Evolutionary conservation across 2,797 vertebrate genomes (phyloP), one percentile per base, ranked within the genome.

Genomic region (Danio choprae): DNA sequence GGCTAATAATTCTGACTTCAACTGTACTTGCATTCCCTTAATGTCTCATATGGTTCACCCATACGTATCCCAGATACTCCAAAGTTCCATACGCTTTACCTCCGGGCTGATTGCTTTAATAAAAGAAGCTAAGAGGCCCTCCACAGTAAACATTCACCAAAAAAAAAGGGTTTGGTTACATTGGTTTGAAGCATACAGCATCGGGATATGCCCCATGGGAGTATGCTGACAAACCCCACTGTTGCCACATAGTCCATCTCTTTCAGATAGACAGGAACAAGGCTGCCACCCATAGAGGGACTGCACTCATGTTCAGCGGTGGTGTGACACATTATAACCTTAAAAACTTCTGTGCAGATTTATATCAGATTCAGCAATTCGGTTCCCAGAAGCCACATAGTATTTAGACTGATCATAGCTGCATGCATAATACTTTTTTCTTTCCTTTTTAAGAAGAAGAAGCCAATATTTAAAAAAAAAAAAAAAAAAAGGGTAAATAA

Each of bases 231-330:
- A 80, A 73, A 73, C 41, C 77, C 60, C 59, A 72, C 46, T 46
- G 69, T 16, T 36, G 69, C 63, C 53, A 81, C 70, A 50, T 7
- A 59, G 18, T 56, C 58, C 77, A 74, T 72, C 68, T 68, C 22
- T 64, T 79, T 46, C 51, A 74, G 43, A 65, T 58, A 48, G 50
- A 29, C 63, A 81, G 59, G 55, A 63, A 44, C 69, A 63, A 75
- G 75, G 64, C 81, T 83, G 60, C 81, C 79, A 81, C 81, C 56
- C 76, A 80, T 71, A 79, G 60, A 22, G 64, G 51, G 29, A 20
- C 59, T 36, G 55, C 40, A 18, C 18, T 44, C 48, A 44, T 41
- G 56, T 38, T 67, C 4, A 5, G 36, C 15, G 53, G 53, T 40
- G 43, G 43, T 3, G 5, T 50, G 75, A 59, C 64, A 63, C 36